A percentile compares a stretch with the other conserved stretches of the same genome.
These are phyloP conservation scores for Ceraclea dissimilis DNA, from an alignment of 2,888 invertebrate species.

Conservation along the genomic window DNA sequence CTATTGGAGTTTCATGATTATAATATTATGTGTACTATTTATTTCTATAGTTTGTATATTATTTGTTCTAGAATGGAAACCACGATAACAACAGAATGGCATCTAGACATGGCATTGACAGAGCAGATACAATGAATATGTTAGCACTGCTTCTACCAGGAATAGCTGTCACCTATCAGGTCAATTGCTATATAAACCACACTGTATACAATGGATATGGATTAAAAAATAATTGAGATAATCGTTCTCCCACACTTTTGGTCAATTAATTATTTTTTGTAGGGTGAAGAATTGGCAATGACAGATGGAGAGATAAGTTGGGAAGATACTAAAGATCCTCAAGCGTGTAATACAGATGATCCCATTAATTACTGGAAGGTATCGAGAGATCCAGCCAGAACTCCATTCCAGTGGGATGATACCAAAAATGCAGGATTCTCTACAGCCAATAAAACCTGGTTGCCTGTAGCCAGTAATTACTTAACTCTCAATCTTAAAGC, in stretches of 20 bases:
- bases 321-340: slow-evolving; percentile 56
- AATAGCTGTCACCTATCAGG: slow-evolving; percentile 74
- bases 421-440: slow-evolving; percentile 47
- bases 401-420: slow-evolving; percentile 58
- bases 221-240: too few relatives aligned
- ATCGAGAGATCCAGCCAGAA: slow-evolving; percentile 56
- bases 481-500: slow-evolving; percentile 48
- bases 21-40: background rate
- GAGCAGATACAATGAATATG: slow-evolving; percentile 74
- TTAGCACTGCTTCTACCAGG: slow-evolving; percentile 74
- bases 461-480: slow-evolving; percentile 56
- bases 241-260: too few relatives aligned
- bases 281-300: slow-evolving; percentile 84
- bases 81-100: slow-evolving; percentile 59
- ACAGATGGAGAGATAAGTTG: slow-evolving; percentile 54
- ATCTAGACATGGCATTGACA: slow-evolving; percentile 53
- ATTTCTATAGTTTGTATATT: background rate
- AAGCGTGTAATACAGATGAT: slow-evolving; percentile 57
- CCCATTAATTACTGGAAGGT: slow-evolving; percentile 47
- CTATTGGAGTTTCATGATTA: background rate
- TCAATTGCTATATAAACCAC: slow-evolving; percentile 28
- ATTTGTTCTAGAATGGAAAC: slow-evolving; percentile 51
- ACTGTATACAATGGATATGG: background rate
- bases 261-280: too few relatives aligned
- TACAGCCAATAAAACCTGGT: slow-evolving; percentile 42